Evolutionary conservation across 2,888 invertebrate genomes (phyloP), one percentile per base, ranked within the genome.

Genomic region (Reticulitermes lucifugus): DNA sequence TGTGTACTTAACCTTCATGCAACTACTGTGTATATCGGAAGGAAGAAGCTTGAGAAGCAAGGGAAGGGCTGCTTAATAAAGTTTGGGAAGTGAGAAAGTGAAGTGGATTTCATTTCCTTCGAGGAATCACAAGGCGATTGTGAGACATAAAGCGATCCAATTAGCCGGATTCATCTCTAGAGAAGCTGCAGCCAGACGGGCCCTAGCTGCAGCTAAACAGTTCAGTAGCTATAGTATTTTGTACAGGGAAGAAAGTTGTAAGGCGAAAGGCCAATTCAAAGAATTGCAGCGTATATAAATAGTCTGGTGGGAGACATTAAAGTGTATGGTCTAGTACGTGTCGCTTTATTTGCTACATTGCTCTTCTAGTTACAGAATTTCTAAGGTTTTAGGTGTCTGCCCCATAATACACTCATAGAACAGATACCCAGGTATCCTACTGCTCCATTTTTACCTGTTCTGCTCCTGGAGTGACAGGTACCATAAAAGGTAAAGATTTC

Each of bases 91-190:
- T 10, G n/a, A 25, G 7, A 25, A n/a, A 6, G 65, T 65, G 6
- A n/a, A 65, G 25, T n/a, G n/a, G n/a, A 65, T 65, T n/a, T 65
- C 65, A 65, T 65, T 65, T 65, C 65, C 65, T n/a, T 7, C n/a
- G 55, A 65, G 65, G 25, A 65, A 65, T 65, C 65, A 65, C 65
- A n/a, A 12, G 65, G 65, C 4, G 65, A 65, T 65, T 65, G n/a
- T 65, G 65, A n/a, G 25, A 25, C 12, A n/a, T 25, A 25, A 65
- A 65, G 7, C 12, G 25, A n/a, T 65, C 65, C 65, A 65, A 65
- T 65, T 65, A 65, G 65, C 65, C 25, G 65, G 65, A 65, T 65
- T 65, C 65, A 65, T 65, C 65, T 65, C 65, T n/a, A 65, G 4
- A 65, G 0, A 12, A 9, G n/a, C 65, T 18, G 25, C 7, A 12